Conservation (phyloP, 2,797 vertebrate genomes). For the Malacoctenus gilli region DNA sequence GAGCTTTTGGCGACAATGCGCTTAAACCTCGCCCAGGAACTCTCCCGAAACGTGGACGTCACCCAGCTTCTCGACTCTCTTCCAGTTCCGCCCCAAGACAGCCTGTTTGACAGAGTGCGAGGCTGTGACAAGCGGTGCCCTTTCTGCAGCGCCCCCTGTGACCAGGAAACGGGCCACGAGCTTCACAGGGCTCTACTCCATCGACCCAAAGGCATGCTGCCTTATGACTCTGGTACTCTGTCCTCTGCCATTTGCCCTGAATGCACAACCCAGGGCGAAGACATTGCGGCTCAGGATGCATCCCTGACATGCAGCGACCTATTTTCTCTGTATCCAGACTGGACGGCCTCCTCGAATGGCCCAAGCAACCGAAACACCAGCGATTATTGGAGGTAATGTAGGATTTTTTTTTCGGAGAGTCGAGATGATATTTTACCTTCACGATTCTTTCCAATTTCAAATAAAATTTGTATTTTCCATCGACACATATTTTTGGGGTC, state of each 20-base stretch:
- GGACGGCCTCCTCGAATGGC: constrained; percentile 54
- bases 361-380: constrained; percentile 22
- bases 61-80: constrained; percentile 61
- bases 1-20: constrained; percentile 64
- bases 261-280: constrained; percentile 29
- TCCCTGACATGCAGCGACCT: constrained; percentile 44
- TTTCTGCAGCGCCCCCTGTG: constrained; percentile 75
- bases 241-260: constrained; percentile 38
- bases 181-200: constrained; percentile 71
- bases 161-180: constrained; percentile 57
- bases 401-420: background rate
- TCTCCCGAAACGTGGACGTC: constrained; percentile 50
- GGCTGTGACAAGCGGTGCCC: constrained; percentile 76
- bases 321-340: constrained; percentile 54
- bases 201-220: constrained; percentile 69
- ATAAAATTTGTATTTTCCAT: too few relatives aligned
- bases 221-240: constrained; percentile 37
- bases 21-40: constrained; percentile 60
- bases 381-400: constrained; percentile 76
- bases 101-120: constrained; percentile 64
- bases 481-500: background rate
- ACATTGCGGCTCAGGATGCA: constrained; percentile 24
- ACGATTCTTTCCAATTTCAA: too few relatives aligned
- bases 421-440: background rate
- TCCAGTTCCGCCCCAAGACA: constrained; percentile 62